Evolutionary conservation across 2,113 vertebrate genomes (phyloP).

Genomic region (Anser cygnoides): DNA sequence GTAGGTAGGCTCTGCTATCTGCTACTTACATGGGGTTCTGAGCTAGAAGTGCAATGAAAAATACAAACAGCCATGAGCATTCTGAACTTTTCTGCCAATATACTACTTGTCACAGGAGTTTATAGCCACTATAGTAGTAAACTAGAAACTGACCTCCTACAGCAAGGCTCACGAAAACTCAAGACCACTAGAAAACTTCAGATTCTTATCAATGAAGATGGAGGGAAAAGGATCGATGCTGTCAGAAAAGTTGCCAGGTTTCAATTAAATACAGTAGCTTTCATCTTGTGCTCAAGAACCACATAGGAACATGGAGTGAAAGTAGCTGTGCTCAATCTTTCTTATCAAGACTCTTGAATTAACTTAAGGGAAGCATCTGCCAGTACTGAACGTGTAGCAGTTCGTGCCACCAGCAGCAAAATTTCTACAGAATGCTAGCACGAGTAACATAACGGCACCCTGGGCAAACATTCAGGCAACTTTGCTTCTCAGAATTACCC

Average conservation of each 20-base stretch:
- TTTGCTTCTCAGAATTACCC: background rate
- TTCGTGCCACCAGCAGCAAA: background rate
- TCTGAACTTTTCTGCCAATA: background rate
- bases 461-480: background rate
- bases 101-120: background rate
- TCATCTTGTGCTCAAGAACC: background rate
- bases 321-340: background rate
- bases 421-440: background rate
- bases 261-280: background rate
- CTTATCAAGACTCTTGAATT: background rate
- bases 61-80: fast-evolving
- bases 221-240: background rate
- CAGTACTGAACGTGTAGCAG: background rate
- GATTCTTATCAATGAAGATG: background rate
- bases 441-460: background rate
- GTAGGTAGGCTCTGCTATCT: background rate
- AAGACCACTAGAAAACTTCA: background rate
- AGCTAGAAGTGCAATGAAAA: background rate
- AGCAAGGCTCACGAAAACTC: background rate
- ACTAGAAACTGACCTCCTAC: background rate
- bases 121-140: background rate
- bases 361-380: background rate
- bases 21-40: background rate
- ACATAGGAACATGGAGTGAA: background rate
- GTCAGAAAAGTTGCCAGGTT: background rate